These are phyloP conservation scores for Apogon hyalosoma DNA, from an alignment of 2,797 vertebrate species.

Conservation along the genomic window DNA sequence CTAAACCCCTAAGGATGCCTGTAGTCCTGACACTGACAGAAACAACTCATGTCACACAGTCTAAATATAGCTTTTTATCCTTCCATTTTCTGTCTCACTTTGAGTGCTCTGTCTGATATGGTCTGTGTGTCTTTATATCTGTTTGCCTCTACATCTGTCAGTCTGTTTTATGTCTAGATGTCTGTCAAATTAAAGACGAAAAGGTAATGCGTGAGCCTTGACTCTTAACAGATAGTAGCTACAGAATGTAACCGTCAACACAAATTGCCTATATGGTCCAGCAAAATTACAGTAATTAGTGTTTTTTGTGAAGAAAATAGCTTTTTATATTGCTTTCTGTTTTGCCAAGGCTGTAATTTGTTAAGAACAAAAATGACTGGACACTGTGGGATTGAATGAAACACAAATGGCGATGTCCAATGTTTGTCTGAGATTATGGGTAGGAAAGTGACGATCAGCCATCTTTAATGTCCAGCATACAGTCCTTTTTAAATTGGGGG, in stretches of 20 bases:
- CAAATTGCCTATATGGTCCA: conserved; percentile 7
- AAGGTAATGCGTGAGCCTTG: conserved; percentile 18
- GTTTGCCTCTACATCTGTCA: conserved; percentile 60
- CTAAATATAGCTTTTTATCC: conserved; percentile 78
- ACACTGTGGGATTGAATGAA: conserved; percentile 39
- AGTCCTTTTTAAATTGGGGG: conserved; percentile 3
- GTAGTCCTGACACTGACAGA: conserved; percentile 80
- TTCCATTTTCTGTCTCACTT: conserved; percentile 44
- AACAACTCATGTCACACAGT: conserved; percentile 76
- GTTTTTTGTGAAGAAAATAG: conserved; percentile 28
- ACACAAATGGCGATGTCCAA: conserved; percentile 53
- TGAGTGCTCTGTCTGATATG: conserved; percentile 46
- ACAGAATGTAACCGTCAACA: conserved; percentile 9
- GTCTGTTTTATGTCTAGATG: conserved; percentile 39
- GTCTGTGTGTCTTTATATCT: conserved; percentile 45
- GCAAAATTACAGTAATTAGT: conserved; percentile 26
- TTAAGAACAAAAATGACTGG: conserved; percentile 39
- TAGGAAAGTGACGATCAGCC: conserved; percentile 3
- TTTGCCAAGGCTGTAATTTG: conserved; percentile 53
- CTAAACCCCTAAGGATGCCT: conserved; percentile 78
- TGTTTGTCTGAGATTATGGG: background rate
- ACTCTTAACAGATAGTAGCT: conserved; percentile 29
- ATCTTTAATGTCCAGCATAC: conserved; percentile 17
- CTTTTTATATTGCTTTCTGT: conserved; percentile 47
- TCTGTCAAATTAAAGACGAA: conserved; percentile 59